Evolutionary conservation across 2,113 vertebrate species (phyloP).

Genomic region (Triplophysa siluroides): DNA sequence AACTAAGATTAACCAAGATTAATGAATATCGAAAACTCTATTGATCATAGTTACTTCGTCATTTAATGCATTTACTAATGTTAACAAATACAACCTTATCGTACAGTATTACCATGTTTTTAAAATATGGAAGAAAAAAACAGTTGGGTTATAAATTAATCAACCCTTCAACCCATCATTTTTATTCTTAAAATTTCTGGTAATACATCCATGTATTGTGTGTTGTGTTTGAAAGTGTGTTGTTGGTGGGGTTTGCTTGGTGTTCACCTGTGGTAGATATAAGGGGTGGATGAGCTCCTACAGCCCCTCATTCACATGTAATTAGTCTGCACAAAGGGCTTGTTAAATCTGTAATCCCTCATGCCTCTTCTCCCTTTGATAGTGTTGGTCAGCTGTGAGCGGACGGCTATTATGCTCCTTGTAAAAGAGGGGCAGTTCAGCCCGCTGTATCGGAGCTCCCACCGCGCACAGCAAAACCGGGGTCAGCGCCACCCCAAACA

Average conservation of each 20-base stretch:
- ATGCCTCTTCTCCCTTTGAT: constrained; percentile 53
- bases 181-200: no score
- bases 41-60: no score
- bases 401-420: constrained; percentile 49
- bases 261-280: constrained; percentile 48
- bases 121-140: no score
- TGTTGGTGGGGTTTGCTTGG: constrained; percentile 20
- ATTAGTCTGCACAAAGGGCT: constrained; percentile 81
- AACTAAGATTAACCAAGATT: no score
- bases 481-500: constrained; percentile 45
- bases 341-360: constrained; percentile 78
- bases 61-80: no score
- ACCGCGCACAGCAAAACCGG: constrained; percentile 46
- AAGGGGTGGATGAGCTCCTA: constrained; percentile 59
- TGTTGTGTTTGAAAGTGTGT: constrained; percentile 16
- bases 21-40: no score
- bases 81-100: no score
- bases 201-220: not conserved
- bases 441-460: constrained; percentile 46
- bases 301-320: constrained; percentile 81
- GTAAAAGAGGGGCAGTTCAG: constrained; percentile 54
- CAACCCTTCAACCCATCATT: no score
- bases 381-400: constrained; percentile 58
- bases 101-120: no score
- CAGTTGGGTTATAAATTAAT: no score